Evolutionary conservation across 2,113 vertebrate genomes (phyloP), one percentile per base, ranked within the genome.

Genomic region (Recurvirostra avosetta): DNA sequence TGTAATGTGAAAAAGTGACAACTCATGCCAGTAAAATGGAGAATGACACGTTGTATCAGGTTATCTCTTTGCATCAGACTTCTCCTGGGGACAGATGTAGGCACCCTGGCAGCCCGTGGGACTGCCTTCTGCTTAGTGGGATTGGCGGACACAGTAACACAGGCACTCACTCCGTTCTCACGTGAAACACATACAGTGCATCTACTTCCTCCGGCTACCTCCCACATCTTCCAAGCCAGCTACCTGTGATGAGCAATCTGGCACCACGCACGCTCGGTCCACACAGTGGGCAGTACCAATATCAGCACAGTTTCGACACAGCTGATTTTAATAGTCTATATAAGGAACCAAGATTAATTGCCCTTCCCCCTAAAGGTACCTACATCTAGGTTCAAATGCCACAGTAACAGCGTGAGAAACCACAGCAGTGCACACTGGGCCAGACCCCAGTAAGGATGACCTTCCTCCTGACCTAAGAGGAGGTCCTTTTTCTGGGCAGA

Each of bases 11-110:
- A 62, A 56, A 74, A 62, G 15, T 23, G 52, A 20, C 29, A 47
- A 19, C 21, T 66, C 0, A 0, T 20, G 17, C 18, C 71, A 53
- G 11, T 4, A 3, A 49, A 71, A 38, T 3, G 5, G 29, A 41
- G 41, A 71, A 67, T 8, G 41, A 36, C 71, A 38, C 11, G 6
- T 11, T 5, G 3, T 65, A 72, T 47, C 36, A 45, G 63, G 49
- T 43, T n/a, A 1, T 40, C 53, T 52, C 18, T 30, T 56, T 14
- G 8, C 25, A 40, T 30, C 36, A 55, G 47, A 17, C 34, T 63
- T 49, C 18, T 34, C 63, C 3, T 5, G 4, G 43, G n/a, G 45
- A 38, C 6, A 7, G 29, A 41, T 0, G 3, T 3, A 25, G 11
- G 61, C 36, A 62, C 9, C 14, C 52, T 29, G 67, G 59, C 73